Base-by-base conservation (phyloP, 2,113 vertebrate species). In the Catharus fuscescens region DNA sequence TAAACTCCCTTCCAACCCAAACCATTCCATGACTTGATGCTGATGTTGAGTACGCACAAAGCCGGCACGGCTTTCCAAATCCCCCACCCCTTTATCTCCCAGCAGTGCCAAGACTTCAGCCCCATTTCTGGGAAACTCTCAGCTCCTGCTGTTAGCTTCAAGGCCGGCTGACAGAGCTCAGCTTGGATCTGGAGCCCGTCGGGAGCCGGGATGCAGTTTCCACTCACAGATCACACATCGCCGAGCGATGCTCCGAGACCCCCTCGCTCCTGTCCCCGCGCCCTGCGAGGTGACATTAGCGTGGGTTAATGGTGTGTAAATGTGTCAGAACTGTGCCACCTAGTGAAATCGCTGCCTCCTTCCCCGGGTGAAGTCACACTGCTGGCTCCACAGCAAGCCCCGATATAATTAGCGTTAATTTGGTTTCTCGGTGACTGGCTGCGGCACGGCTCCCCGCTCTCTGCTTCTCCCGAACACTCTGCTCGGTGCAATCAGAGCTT, bases 241-340 rank as follows among this genome's bases (percentile, higher is more conserved):
- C 96, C 91, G 91, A 97, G 93, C 26, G 70, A 91, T 80, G 82
- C 45, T 95, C 69, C 40, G 86, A 78, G 82, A 86, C 59, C 87
- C 62, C 86, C 96, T 74, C 10, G 78, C 40, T 88, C 57, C 71
- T 91, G 89, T 94, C 96, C 94, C 80, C 26, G 86, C 92, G 52
- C 92, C 86, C 96, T 62, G 94, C 57, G 66, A 97, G 88, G 97
- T 93, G 97, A 96, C 97, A 97, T 98, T 97, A 98, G 94, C 6
- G 15, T 74, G 97, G 96, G 81, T 52, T 98, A 98, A 97, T 98
- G 97, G 93, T 96, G 94, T 98, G 98, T 97, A 97, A 98, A 98
- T 90, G 96, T 98, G 98, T 98, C 97, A 97, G 95, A 97, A 98
- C 95, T 97, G 97, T 98, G 98, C 98, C 98, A 98, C 97, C 98